Conservation (phyloP, 2,888 invertebrate species). For the Euproctis similis region DNA sequence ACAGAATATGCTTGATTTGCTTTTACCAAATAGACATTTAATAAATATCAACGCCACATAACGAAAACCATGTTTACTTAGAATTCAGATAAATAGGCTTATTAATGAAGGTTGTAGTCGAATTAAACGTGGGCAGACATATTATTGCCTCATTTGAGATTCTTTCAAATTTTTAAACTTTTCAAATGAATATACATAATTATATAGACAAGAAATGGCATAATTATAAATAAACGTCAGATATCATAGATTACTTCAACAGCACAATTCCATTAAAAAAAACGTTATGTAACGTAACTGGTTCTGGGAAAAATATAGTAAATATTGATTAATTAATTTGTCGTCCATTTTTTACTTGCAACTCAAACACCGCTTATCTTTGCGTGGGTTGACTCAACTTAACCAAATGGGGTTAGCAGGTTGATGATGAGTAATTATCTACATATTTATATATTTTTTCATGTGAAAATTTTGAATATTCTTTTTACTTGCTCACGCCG, state of each 20-base stretch:
- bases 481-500: too few species aligned
- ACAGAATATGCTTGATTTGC: too few species aligned
- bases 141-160: not conserved
- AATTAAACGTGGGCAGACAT: not conserved
- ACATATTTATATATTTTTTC: too few species aligned
- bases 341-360: constrained; percentile 12
- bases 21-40: too few species aligned
- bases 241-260: constrained; percentile 9
- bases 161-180: not conserved
- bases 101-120: too few species aligned
- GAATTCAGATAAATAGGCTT: too few species aligned
- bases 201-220: not conserved
- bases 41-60: too few species aligned
- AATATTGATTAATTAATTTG: constrained; percentile 21
- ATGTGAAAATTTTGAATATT: too few species aligned
- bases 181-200: not conserved
- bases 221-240: constrained; percentile 1
- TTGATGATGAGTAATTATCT: constrained; percentile 15
- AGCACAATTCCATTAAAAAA: constrained; percentile 16
- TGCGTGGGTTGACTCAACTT: constrained; percentile 15
- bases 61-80: too few species aligned
- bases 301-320: constrained; percentile 21
- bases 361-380: constrained; percentile 18
- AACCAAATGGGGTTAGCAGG: constrained; percentile 22
- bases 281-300: constrained; percentile 6